Conservation (phyloP, 2,888 invertebrate genomes). For the Hypena proboscidalis region DNA sequence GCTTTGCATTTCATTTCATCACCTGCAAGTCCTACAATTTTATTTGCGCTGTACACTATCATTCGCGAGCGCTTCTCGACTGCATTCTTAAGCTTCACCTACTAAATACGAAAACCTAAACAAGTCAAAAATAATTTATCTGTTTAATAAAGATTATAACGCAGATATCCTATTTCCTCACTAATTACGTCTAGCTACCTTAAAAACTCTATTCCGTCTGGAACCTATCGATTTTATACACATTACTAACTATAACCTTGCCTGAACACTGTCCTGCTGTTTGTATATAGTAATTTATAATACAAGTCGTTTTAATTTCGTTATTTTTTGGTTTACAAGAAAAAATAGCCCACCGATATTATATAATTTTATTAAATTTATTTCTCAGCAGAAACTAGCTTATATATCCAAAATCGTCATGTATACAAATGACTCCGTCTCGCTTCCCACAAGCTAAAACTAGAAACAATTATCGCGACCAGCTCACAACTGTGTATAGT, state of each 20-base stretch:
- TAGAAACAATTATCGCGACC: constrained; percentile 16
- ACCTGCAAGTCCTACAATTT: constrained; percentile 3
- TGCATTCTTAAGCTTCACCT: constrained; percentile 39
- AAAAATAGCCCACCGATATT: constrained; percentile 40
- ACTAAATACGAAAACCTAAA: constrained; percentile 58
- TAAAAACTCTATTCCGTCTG: constrained; percentile 61
- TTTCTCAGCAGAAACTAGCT: constrained; percentile 38
- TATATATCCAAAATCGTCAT: constrained; percentile 40
- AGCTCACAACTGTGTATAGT: constrained; percentile 22
- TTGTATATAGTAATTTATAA: constrained; percentile 34
- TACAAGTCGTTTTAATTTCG: constrained; percentile 38
- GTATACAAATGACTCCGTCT: constrained; percentile 31
- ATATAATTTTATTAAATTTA: constrained; percentile 28
- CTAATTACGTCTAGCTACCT: constrained; percentile 75
- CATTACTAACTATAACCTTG: constrained; percentile 41
- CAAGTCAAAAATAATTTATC: constrained; percentile 63
- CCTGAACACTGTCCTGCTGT: constrained; percentile 32
- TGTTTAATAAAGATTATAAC: constrained; percentile 61
- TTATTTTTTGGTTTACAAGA: constrained; percentile 37
- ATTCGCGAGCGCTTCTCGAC: constrained; percentile 20
- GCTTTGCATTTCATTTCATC: no score
- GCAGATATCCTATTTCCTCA: constrained; percentile 64
- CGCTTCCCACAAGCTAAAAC: constrained; percentile 30
- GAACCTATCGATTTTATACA: constrained; percentile 54
- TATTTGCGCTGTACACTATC: constrained; percentile 12